These are phyloP conservation scores for Drosophila dives DNA, from an alignment of 2,888 invertebrate species.

Conservation along the genomic window DNA sequence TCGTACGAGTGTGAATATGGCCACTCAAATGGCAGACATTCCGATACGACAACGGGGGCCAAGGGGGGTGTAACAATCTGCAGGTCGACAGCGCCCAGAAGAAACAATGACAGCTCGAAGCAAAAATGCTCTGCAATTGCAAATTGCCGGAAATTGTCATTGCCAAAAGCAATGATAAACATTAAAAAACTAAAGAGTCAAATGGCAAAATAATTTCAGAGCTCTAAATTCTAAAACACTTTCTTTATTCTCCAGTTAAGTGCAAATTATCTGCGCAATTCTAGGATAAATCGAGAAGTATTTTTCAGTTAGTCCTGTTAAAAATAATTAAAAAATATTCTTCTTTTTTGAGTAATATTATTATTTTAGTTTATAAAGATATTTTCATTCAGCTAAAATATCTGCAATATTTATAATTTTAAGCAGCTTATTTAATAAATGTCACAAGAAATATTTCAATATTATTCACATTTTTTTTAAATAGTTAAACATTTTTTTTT, in stretches of 20 bases:
- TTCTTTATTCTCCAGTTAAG: not conserved
- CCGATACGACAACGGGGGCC: not conserved
- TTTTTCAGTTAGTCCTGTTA: not conserved
- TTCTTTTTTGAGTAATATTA: no score
- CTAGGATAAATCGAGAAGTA: not conserved
- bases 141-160: slow-evolving; percentile 4
- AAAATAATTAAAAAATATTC: not conserved
- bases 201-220: not conserved
- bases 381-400: not conserved
- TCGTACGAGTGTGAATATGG: slow-evolving; percentile 33
- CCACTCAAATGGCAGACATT: slow-evolving; percentile 28
- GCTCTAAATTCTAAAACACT: not conserved
- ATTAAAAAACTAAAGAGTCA: not conserved
- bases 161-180: not conserved
- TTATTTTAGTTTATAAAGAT: not conserved
- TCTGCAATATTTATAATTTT: not conserved
- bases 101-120: slow-evolving; percentile 47
- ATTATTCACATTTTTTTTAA: not conserved
- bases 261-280: not conserved
- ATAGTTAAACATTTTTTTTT: not conserved
- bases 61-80: slow-evolving; percentile 19
- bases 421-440: not conserved
- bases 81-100: slow-evolving; percentile 39
- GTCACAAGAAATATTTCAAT: not conserved
- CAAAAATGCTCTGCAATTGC: slow-evolving; percentile 42